Base-by-base conservation (phyloP, 1,140 invertebrate genomes). In the Formica exsecta region DNA sequence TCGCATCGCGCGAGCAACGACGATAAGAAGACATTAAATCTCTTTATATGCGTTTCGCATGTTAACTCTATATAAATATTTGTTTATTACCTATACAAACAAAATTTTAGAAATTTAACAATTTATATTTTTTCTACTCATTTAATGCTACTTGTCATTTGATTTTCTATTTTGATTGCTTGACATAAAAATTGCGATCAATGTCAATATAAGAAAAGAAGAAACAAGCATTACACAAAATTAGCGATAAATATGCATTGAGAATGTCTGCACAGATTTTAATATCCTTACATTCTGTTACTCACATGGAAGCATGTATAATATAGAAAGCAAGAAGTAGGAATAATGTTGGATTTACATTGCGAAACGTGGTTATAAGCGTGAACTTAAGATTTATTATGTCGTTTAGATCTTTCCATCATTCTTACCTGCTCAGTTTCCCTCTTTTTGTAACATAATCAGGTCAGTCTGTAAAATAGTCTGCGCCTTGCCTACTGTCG, bases 371-470 rank as follows among this genome's bases (percentile, higher is more conserved):
- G 74, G 25, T 76, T 44, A 48, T 65, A 65, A 77, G 22, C 19
- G 22, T 9, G 32, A 8, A 29, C 5, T 38, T 19, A 57, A 44
- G 44, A 80, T 57, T 80, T 80, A 70, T 70, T 25, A 29, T 38
- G 19, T 38, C 64, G 36, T 70, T 68, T 54, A 80, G n/a, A 25
- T 3, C 54, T 48, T 51, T 77, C 36, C 44, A 79, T 76, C 57
- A 41, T 75, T 74, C 25, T 8, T 25, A 41, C 3, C 4, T 59
- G 65, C 16, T 54, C 57, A 64, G 32, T 81, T 81, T 62, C 22
- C 25, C n/a, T 25, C 25, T 86, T 86, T 71, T 80, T 29, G 48
- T 48, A 32, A 74, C 25, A 57, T 80, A 90, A 90, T 90, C 85
- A 87, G 89, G 64, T 81, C 85, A 85, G 41, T 38, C 57, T 41